Base-by-base conservation (phyloP, 2,888 invertebrate genomes). In the Cotesia congregata region DNA sequence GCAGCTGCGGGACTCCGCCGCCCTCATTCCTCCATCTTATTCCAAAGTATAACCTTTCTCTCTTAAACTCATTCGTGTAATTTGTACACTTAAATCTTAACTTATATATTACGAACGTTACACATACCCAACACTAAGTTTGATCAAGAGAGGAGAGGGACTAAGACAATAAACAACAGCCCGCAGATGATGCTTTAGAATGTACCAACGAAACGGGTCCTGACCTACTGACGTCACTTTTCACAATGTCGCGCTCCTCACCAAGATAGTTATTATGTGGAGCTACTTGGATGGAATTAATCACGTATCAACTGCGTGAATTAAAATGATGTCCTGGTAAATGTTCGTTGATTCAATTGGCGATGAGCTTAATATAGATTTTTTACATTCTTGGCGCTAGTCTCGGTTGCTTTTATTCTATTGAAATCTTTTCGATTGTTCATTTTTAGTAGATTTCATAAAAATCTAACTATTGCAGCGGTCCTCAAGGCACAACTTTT, bases 171-270 rank as follows among this genome's bases (percentile, higher is more conserved):
- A 69, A 62, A 69, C 77, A 77, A 77, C 79, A 76, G 78, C 84
- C 83, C 84, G 83, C 84, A 84, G 85, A 83, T 83, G 82, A 82
- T 78, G 74, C 79, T 79, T 77, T 76, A 77, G 77, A 81, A 80
- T 75, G 77, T 20, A 72, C 76, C 78, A 67, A 38, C 59, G 71
- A 74, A 67, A 60, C 77, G 79, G 83, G 83, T 85, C 84, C 80
- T 79, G 84, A 85, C 83, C 85, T 67, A 82, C 30, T 85, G 85
- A 85, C 84, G 85, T 85, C 84, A 85, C 77, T 68, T 59, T 40
- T 68, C 73, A 67, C 30, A 65, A 65, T 30, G 38, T 30, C 20
- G 12, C 30, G 30, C 20, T 20, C 20, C 12, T 15, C n/a, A 62
- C 4, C n/a, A 62, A n/a, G 9, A 17, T 62, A 6, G 6, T 62